These are phyloP conservation scores for Drosophila koepferae DNA, from an alignment of 2,888 invertebrate genomes.

Conservation along the genomic window DNA sequence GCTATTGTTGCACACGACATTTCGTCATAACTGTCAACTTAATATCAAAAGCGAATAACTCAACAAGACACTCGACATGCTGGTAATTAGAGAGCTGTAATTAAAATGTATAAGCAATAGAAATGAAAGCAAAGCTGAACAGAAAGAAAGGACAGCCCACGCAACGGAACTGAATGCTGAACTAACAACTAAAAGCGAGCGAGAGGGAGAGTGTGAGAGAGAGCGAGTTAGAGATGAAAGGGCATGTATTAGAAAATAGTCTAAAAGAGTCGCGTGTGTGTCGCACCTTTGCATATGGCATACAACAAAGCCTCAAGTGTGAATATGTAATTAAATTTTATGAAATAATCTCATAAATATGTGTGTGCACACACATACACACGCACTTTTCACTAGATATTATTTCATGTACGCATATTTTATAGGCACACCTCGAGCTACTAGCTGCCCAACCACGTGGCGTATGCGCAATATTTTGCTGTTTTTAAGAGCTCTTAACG, in stretches of 20 bases:
- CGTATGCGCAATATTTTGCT: constrained; percentile 52
- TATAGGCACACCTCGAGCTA: constrained; percentile 39
- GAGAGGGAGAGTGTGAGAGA: no score
- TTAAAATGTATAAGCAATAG: constrained; percentile 59
- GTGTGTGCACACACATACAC: not conserved
- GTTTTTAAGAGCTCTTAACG: constrained; percentile 9
- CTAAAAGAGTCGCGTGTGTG: constrained; percentile 51
- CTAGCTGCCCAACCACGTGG: not conserved
- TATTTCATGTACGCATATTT: constrained; percentile 39
- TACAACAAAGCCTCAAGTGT: constrained; percentile 62
- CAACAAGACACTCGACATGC: constrained; percentile 65
- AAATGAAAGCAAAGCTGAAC: constrained; percentile 30
- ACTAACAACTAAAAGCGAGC: constrained; percentile 24
- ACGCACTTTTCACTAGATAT: constrained; percentile 20
- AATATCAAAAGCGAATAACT: constrained; percentile 71
- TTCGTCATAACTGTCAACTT: constrained; percentile 75
- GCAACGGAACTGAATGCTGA: constrained; percentile 18
- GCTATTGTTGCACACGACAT: constrained; percentile 40
- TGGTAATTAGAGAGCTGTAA: constrained; percentile 66
- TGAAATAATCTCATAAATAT: constrained; percentile 62
- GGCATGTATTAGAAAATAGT: constrained; percentile 42
- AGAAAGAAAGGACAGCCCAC: constrained; percentile 43
- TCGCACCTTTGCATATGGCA: constrained; percentile 51
- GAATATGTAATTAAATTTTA: constrained; percentile 78
- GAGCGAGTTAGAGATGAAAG: constrained; percentile 8